Conservation (phyloP, 2,113 vertebrate species). For the Himantopus leucocephalus region DNA sequence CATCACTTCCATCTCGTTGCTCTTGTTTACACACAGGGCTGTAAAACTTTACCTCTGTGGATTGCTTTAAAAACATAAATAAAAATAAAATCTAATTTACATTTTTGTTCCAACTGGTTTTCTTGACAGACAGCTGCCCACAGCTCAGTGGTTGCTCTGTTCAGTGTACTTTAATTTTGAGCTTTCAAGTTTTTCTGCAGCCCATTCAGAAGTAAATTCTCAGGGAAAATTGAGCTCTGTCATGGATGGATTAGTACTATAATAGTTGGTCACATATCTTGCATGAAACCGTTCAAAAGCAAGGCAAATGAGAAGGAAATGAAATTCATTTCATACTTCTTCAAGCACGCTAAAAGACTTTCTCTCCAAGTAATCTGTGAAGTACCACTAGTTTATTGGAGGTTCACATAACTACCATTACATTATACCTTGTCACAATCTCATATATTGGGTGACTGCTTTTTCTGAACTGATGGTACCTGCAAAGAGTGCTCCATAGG, state of each 20-base stretch:
- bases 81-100: conserved; percentile 80
- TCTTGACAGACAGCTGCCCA: conserved; percentile 82
- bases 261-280: conserved; percentile 98
- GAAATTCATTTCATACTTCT: conserved; percentile 99
- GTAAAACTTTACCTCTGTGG: conserved; percentile 71
- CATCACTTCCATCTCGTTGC: conserved; percentile 53
- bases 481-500: conserved; percentile 65
- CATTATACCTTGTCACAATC: conserved; percentile 86
- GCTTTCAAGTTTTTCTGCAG: conserved; percentile 83
- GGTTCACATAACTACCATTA: conserved; percentile 84
- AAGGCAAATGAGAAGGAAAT: conserved; percentile 94
- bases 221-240: conserved; percentile 98
- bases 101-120: conserved; percentile 78
- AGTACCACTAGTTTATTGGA: conserved; percentile 85
- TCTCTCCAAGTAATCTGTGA: conserved; percentile 85
- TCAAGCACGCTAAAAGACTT: conserved; percentile 92
- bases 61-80: conserved; percentile 74
- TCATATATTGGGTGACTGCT: conserved; percentile 83
- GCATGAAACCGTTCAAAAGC: conserved; percentile 92
- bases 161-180: conserved; percentile 86
- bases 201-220: conserved; percentile 91
- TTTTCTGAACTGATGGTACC: conserved; percentile 77
- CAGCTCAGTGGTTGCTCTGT: conserved; percentile 79
- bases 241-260: conserved; percentile 99
- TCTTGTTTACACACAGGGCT: conserved; percentile 70